phyloP scores from a whole-genome alignment of 2,113 vertebrate species.

The Falcunculus frontatus region DNA sequence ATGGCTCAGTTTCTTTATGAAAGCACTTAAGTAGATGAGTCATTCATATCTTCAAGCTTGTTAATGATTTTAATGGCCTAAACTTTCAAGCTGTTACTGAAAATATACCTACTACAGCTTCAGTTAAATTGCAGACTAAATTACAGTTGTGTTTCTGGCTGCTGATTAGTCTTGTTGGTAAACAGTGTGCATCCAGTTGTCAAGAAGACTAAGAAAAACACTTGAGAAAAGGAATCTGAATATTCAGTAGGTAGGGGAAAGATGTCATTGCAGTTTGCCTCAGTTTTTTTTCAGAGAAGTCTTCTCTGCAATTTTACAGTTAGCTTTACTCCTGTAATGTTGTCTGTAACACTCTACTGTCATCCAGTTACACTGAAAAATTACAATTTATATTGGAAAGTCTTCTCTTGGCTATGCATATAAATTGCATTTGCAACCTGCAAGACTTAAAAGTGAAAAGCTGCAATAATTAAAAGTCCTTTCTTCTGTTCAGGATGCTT shows the following conservation, averaged over 20 bases:
- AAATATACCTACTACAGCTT: not conserved
- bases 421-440: not conserved
- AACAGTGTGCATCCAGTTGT: not conserved
- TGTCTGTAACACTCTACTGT: not conserved
- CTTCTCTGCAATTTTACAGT: not conserved
- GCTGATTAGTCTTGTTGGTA: conserved; percentile 17
- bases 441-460: not conserved
- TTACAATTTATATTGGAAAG: not conserved
- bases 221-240: not conserved
- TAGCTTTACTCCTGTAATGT: not conserved
- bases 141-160: not conserved
- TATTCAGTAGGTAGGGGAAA: not conserved
- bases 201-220: not conserved
- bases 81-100: not conserved
- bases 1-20: not conserved
- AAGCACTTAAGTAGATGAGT: conserved; percentile 3
- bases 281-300: not conserved
- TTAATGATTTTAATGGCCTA: conserved; percentile 13
- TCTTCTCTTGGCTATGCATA: not conserved
- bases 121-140: not conserved
- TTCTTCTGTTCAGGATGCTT: not conserved
- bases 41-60: conserved; percentile 12
- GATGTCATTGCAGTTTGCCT: not conserved
- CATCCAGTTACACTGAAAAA: not conserved
- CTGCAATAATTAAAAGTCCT: not conserved